Evolutionary conservation across 2,888 invertebrate species (phyloP), one percentile per base, ranked within the genome.

Genomic region (Drosophila niveifrons): DNA sequence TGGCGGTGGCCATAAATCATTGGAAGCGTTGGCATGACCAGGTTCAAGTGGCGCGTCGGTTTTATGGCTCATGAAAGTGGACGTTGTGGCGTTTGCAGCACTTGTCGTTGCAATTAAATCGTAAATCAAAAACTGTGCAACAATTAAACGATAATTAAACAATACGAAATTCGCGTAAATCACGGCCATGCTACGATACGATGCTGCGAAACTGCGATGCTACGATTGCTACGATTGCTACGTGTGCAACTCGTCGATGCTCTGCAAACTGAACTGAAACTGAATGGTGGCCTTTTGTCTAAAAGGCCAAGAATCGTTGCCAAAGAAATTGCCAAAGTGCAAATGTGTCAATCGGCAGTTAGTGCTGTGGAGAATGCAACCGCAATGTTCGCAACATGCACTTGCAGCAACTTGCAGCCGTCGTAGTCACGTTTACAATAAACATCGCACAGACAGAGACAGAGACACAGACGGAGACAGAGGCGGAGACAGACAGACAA

Each of bases 121-220:
- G 80, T 86, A 88, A 81, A 90, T 90, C 88, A 90, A 86, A 79
- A 85, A 78, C 74, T 80, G 78, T 80, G 74, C 78, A 70, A 79
- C 78, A 81, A 88, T 90, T 86, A 82, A 82, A 77, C 81, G 77
- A 85, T 77, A 87, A 89, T 87, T 85, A 82, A 90, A 90, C 81
- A 82, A 82, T 71, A 75, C 74, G 50, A 66, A 67, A 51, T 52
- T 57, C 72, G 75, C 85, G 89, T 87, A 87, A 89, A 87, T 87
- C 84, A 85, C 87, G 68, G 46, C 71, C 41, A 47, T 57, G 23
- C 39, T 41, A 36, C 36, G n/a, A 6, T 2, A 41, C 15, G 23
- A 23, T 23, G 23, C 23, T 23, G 4, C 23, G 23, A 23, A 4
- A 6, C 23, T 23, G 6, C 23, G 23, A 23, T 23, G 15, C 34